Evolutionary conservation across 64 coral and sea anemone genomes (phyloP).

Genomic region (Catalaphyllia jardinei): DNA sequence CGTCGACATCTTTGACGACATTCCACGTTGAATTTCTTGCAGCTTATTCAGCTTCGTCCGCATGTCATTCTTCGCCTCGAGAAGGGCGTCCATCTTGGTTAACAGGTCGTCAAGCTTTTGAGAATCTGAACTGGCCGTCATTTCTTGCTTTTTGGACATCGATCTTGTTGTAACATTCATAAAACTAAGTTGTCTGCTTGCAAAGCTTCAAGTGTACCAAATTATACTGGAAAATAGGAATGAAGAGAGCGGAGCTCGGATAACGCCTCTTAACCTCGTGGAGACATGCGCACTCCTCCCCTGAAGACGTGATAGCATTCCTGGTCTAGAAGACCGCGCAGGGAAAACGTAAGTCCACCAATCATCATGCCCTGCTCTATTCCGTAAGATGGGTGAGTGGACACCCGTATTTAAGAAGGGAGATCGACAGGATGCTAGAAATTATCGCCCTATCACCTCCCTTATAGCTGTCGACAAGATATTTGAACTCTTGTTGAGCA

Average conservation of each 20-base stretch:
- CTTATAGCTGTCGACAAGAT: too few species aligned
- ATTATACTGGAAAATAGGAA: too few species aligned
- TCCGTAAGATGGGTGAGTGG: too few species aligned
- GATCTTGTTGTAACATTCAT: slow-evolving; percentile 3
- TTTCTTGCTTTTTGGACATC: not conserved
- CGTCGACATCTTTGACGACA: not conserved
- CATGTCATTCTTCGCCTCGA: too few species aligned
- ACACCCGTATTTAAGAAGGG: too few species aligned
- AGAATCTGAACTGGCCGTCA: not conserved
- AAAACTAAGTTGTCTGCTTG: too few species aligned
- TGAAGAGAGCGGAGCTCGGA: too few species aligned
- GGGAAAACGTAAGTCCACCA: slow-evolving; percentile 42
- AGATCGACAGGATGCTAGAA: too few species aligned
- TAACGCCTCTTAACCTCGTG: too few species aligned
- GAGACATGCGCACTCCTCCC: too few species aligned
- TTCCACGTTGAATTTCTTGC: not conserved
- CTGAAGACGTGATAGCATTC: slow-evolving; percentile 30
- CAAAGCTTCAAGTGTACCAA: not conserved
- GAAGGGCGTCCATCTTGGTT: not conserved
- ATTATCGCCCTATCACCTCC: too few species aligned
- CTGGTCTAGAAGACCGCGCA: slow-evolving; percentile 51
- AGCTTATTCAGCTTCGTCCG: not conserved
- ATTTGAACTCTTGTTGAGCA: too few species aligned
- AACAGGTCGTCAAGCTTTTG: not conserved
- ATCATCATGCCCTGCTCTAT: slow-evolving; percentile 1